Base-by-base conservation (phyloP, 2,113 vertebrate species). In the Tachysurus fulvidraco region DNA sequence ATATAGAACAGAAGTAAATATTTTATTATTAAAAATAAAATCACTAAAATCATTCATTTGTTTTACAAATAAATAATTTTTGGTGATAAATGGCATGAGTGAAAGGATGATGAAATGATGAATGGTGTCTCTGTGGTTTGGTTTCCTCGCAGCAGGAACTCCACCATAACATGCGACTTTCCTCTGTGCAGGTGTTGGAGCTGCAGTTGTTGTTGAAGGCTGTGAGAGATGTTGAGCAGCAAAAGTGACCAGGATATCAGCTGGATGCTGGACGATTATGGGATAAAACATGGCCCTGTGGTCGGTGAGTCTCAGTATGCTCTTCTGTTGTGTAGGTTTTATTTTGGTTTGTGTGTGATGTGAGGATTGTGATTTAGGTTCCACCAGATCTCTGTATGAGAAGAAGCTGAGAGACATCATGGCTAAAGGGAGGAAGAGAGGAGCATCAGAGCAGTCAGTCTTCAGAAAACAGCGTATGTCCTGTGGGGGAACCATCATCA, bases 231-330 rank as follows among this genome's bases (percentile, higher is more conserved):
- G 25, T 80, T 95, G 4, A 89, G 90, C 21, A 85, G 30, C 5
- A 94, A 86, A 64, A 92, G 92, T 2, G 81, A 86, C 59, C 80
- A 93, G 71, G 93, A 95, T 60, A 91, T 95, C 9, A 69, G 89
- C 65, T 83, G 86, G 0, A 81, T 95, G 78, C 89, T 95, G 57
- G 93, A 95, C 30, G 91, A 93, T 4, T 95, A 93, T 28, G 93
- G 93, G 73, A 94, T 95, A 25, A 95, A 94, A 44, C 95, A 95
- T 23, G 95, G 95, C 5, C 95, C 95, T 10, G 91, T 95, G 50
- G 93, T 95, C 36, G 95, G 95, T 95, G 87, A 94, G 94, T 89
- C 21, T 21, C 4, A 17, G 54, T 41, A 81, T 14, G 28, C 25
- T 86, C 59, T 73, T 71, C 74, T 54, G 46, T 52, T 52, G 25